Evolutionary conservation across 2,113 vertebrate genomes (phyloP).

Genomic region (Siphamia tubifer): DNA sequence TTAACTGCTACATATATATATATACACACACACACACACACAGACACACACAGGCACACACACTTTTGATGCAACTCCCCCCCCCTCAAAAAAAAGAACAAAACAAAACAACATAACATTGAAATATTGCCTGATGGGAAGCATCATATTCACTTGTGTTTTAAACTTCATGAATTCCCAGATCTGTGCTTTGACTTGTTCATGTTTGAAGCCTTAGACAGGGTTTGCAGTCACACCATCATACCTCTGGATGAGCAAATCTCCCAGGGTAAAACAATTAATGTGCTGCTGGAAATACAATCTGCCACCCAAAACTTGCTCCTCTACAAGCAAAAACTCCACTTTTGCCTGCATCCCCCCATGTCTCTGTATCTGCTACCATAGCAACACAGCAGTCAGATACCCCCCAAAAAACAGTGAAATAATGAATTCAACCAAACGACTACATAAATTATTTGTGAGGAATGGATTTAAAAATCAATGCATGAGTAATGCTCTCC

Average conservation of each 20-base stretch:
- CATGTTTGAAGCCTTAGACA: no score
- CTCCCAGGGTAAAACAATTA: not conserved
- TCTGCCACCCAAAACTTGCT: constrained; percentile 39
- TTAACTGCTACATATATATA: constrained; percentile 13
- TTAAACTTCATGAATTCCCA: constrained; percentile 52
- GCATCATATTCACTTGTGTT: constrained; percentile 38
- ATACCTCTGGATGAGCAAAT: not conserved
- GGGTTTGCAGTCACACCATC: not conserved
- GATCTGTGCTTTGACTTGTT: no score
- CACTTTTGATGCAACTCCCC: no score
- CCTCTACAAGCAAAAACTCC: not conserved
- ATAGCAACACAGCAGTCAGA: constrained; percentile 53
- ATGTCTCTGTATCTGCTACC: constrained; percentile 29
- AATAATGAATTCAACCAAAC: constrained; percentile 39
- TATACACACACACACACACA: not conserved
- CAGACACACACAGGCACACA: not conserved
- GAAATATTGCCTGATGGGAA: constrained; percentile 27
- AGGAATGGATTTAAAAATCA: constrained; percentile 32
- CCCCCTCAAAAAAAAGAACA: no score
- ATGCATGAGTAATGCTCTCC: constrained; percentile 20
- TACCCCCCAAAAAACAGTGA: not conserved
- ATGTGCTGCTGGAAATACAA: not conserved
- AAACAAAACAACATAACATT: constrained; percentile 13
- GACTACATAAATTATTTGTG: constrained; percentile 43
- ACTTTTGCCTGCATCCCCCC: not conserved